Evolutionary conservation across 2,797 vertebrate genomes (phyloP), one percentile per base, ranked within the genome.

Genomic region (Hozukius guyotensis): DNA sequence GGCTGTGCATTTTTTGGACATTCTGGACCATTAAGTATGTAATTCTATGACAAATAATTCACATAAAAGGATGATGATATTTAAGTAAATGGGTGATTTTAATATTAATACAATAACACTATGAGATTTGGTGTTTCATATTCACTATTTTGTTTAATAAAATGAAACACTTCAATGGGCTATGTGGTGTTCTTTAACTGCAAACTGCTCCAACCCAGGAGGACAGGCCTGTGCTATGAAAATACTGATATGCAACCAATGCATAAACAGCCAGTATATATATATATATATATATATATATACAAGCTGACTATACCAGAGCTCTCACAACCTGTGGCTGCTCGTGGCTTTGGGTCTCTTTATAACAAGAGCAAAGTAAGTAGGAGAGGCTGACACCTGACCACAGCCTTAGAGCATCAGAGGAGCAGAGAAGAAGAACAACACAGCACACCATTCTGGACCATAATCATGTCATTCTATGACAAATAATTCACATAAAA

Each of bases 141-240:
- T 27, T 27, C 3, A 22, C 1, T 6, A 8, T 55, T 36, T 61
- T n/a, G 0, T 38, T 0, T 38, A 1, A 38, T 12, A 11, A 24
- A 32, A 59, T 10, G 2, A 55, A 6, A 64, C 24, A 13, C 5
- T 22, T 63, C 5, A 67, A 2, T 13, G 14, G 22, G 42, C 11
- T 13, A 20, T 68, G 8, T 24, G n/a, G 1, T 64, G 29, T 38
- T 38, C 36, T 38, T 38, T 38, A 38, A 38, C 36, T 73, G 64
- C 8, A n/a, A 46, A 53, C 55, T 62, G 9, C 27, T 56, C 18
- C 9, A 57, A 80, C 11, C 3, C 8, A 42, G 0, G 2, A 59
- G n/a, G 13, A 68, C 8, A 85, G 86, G 80, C 84, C 88, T 77
- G 55, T 27, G 38, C 4, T 55, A 24, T 42, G 29, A 59, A 55